Conservation (phyloP, 2,113 vertebrate species). For the Megaceryle torquata region DNA sequence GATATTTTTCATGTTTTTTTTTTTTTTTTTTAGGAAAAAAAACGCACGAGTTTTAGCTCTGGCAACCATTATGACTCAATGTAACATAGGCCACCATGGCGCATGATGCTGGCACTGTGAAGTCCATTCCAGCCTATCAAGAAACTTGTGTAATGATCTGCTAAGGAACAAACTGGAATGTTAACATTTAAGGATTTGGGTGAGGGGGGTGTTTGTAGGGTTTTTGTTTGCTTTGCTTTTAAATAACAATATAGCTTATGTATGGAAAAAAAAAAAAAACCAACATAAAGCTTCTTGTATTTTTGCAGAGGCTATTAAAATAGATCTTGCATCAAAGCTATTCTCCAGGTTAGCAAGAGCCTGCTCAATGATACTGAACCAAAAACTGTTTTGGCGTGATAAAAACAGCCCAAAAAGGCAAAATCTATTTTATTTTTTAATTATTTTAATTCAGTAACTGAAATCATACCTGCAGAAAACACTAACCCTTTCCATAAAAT, state of each 20-base stretch:
- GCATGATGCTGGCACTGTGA: background rate
- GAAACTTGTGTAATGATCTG: slow-evolving; percentile 4
- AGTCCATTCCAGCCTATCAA: background rate
- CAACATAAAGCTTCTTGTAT: background rate
- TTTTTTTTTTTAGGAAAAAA: too few species aligned
- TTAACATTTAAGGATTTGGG: background rate
- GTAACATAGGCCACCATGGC: background rate
- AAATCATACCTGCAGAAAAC: background rate
- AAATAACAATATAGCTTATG: background rate
- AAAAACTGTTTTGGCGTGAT: background rate
- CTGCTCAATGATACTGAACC: background rate
- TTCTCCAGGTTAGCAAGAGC: background rate
- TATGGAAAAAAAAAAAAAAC: background rate
- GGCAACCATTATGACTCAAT: slow-evolving; percentile 47
- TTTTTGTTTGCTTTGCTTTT: background rate
- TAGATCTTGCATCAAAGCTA: background rate
- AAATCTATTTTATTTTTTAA: background rate
- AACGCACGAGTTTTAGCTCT: slow-evolving; percentile 37
- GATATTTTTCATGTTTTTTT: too few species aligned
- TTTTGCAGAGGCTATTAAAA: background rate
- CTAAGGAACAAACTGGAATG: background rate
- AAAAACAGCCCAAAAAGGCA: background rate
- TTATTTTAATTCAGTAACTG: background rate
- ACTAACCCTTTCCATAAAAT: background rate
- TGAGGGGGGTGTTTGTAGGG: background rate